phyloP scores from a whole-genome alignment of 1,140 invertebrate genomes.

The Popillia japonica region DNA sequence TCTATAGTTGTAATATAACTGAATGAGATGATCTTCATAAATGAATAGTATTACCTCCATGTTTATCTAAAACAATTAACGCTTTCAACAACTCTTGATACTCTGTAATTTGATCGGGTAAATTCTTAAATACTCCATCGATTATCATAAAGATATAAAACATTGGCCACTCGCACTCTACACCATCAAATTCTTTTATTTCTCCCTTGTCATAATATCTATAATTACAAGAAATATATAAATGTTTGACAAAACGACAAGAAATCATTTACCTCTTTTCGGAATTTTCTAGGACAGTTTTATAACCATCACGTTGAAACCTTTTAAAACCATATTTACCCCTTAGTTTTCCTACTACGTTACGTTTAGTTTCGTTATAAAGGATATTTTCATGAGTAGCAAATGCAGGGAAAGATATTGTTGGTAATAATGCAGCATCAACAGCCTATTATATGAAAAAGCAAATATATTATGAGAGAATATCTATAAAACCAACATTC shows the following conservation, averaged over 20 bases:
- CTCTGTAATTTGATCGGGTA: constrained; percentile 91
- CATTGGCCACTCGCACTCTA: constrained; percentile 98
- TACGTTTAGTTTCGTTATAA: constrained; percentile 86
- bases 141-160: constrained; percentile 97
- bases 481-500: neutral
- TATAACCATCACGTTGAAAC: constrained; percentile 95
- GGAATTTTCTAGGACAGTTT: constrained; percentile 87
- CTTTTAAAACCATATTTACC: constrained; percentile 94
- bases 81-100: constrained; percentile 87
- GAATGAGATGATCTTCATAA: neutral
- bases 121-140: constrained; percentile 88
- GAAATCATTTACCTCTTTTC: constrained; percentile 66
- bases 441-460: constrained; percentile 70
- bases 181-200: constrained; percentile 90
- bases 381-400: constrained; percentile 94
- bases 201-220: constrained; percentile 71
- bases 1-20: constrained; percentile 63
- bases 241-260: constrained; percentile 5
- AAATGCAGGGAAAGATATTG: constrained; percentile 97
- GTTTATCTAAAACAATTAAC: constrained; percentile 73
- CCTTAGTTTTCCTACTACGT: constrained; percentile 85
- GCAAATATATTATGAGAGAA: neutral
- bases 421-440: constrained; percentile 88
- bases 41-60: constrained; percentile 70
- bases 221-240: neutral